Evolutionary conservation across 2,113 vertebrate genomes (phyloP).

Genomic region (Zootoca vivipara): DNA sequence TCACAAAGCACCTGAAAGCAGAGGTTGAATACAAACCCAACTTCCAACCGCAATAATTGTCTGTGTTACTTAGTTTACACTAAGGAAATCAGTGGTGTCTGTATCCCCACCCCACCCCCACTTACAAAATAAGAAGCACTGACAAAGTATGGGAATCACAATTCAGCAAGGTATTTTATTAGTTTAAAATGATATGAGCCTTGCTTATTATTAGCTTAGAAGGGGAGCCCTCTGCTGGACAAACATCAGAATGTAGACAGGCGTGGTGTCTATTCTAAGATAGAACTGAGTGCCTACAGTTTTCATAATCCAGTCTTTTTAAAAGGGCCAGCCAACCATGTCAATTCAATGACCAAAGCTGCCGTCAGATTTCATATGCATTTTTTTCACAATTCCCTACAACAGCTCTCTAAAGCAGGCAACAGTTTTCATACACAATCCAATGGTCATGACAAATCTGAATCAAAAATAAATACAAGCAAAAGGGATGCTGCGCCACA

Average conservation of each 20-base stretch:
- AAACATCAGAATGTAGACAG: neutral
- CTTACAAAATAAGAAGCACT: neutral
- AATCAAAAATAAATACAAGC: too few relatives aligned
- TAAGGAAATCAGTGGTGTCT: neutral
- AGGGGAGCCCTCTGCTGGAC: constrained; percentile 75
- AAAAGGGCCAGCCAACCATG: too few relatives aligned
- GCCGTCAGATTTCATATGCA: neutral
- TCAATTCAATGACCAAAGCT: neutral
- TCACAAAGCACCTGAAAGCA: neutral
- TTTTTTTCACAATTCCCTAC: neutral
- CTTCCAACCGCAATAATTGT: neutral
- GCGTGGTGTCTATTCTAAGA: too few relatives aligned
- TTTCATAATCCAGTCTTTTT: neutral
- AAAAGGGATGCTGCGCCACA: too few relatives aligned
- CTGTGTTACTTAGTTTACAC: neutral
- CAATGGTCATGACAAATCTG: too few relatives aligned
- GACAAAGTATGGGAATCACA: neutral
- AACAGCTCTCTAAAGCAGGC: neutral
- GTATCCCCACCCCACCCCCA: too few relatives aligned
- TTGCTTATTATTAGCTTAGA: constrained; percentile 55
- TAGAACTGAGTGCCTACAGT: neutral
- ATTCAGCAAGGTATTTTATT: neutral
- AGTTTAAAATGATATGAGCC: neutral
- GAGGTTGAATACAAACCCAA: neutral
- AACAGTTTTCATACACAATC: neutral